phyloP scores from a whole-genome alignment of 2,113 vertebrate genomes.

The Apodemus speciosus region DNA sequence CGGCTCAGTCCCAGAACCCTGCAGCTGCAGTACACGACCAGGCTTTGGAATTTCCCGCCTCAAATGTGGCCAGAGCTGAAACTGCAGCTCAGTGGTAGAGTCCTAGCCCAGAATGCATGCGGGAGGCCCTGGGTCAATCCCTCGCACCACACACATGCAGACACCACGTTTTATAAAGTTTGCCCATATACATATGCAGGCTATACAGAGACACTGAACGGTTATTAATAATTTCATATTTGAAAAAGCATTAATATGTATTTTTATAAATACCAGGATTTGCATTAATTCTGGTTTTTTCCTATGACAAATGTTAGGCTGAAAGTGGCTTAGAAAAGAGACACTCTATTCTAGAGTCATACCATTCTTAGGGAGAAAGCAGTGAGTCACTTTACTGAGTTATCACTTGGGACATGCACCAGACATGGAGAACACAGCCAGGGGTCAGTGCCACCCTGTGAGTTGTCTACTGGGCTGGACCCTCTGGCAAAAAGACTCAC shows the following conservation, averaged over 20 bases:
- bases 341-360: not conserved
- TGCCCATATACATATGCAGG: not conserved
- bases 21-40: not conserved
- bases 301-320: not conserved
- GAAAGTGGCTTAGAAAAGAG: constrained; percentile 30
- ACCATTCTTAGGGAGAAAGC: not conserved
- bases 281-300: constrained; percentile 41
- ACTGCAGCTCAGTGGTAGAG: not conserved
- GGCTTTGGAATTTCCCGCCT: constrained; percentile 5
- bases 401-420: not conserved
- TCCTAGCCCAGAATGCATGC: not conserved
- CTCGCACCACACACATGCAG: not conserved
- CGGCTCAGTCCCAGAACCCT: not conserved
- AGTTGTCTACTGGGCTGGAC: not conserved
- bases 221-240: not conserved
- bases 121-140: not conserved
- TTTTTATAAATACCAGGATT: constrained; percentile 54
- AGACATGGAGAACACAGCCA: not conserved
- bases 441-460: not conserved
- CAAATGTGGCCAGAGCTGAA: not conserved
- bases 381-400: not conserved
- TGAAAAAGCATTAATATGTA: constrained; percentile 13
- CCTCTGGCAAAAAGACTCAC: constrained; percentile 10
- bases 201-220: not conserved
- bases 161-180: not conserved